phyloP scores from a whole-genome alignment of 2,888 invertebrate species.

The Atherix ibis region DNA sequence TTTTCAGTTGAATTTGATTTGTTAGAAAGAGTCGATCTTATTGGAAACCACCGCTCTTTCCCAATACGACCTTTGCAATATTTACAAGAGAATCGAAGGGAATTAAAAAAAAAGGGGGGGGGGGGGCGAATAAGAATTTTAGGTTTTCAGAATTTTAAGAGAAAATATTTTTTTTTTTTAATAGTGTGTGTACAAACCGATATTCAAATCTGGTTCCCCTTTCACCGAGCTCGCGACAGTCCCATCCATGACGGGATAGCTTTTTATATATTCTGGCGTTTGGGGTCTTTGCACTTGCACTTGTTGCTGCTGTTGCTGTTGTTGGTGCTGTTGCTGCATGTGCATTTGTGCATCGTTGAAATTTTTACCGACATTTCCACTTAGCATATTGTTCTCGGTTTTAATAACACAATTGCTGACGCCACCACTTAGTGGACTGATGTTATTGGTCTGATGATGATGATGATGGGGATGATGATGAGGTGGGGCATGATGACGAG shows the following conservation, averaged over 20 bases:
- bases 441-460: conserved; percentile 9
- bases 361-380: background rate
- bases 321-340: background rate
- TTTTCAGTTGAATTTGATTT: too few relatives aligned
- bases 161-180: too few relatives aligned
- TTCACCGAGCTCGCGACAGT: conserved; percentile 33
- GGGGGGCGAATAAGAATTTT: too few relatives aligned
- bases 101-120: too few relatives aligned
- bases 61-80: too few relatives aligned
- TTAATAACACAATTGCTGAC: background rate
- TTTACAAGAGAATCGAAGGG: too few relatives aligned
- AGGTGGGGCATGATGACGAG: too few relatives aligned
- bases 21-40: too few relatives aligned
- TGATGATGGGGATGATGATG: too few relatives aligned
- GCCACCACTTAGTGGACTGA: conserved; percentile 12
- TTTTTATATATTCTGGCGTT: conserved; percentile 31
- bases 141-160: too few relatives aligned
- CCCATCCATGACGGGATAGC: conserved; percentile 33
- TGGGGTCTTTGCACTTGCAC: conserved; percentile 23
- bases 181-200: conserved; percentile 25
- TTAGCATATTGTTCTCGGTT: background rate
- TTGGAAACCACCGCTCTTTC: too few relatives aligned
- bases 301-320: conserved; percentile 3
- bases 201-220: conserved; percentile 32
- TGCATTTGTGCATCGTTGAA: conserved; percentile 5